A percentile compares a stretch with the other conserved stretches of the same genome.
Conservation (phyloP, 92 coral and sea anemone species). For the Paramuricea clavata region DNA sequence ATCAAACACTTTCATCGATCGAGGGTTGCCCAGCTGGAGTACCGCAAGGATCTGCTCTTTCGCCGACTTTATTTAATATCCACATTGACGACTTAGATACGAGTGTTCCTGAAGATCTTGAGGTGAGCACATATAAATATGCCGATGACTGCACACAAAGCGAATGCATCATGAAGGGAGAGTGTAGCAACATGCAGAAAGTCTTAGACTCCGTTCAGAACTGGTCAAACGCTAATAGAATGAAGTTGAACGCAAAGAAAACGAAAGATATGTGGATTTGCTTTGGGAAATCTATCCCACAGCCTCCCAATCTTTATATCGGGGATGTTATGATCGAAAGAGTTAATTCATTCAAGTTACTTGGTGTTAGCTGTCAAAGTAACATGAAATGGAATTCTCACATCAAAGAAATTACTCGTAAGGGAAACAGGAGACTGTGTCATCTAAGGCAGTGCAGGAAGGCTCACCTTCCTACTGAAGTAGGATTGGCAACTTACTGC, state of each 20-base stretch:
- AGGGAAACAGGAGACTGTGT: slow-evolving; percentile 53
- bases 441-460: slow-evolving; percentile 59
- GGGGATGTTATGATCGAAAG: slow-evolving; percentile 57
- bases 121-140: slow-evolving; percentile 30
- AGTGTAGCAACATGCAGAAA: slow-evolving; percentile 29
- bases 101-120: slow-evolving; percentile 29
- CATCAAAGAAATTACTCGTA: slow-evolving; percentile 53
- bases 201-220: slow-evolving; percentile 25
- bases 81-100: slow-evolving; percentile 42
- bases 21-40: slow-evolving; percentile 31
- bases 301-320: slow-evolving; percentile 6
- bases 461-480: slow-evolving; percentile 62
- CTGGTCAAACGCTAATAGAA: slow-evolving; percentile 36
- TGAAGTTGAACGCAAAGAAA: slow-evolving; percentile 28
- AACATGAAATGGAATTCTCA: slow-evolving; percentile 70
- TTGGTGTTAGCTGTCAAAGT: slow-evolving; percentile 61
- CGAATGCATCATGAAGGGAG: background rate
- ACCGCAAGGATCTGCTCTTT: slow-evolving; percentile 54
- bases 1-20: no score
- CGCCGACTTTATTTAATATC: slow-evolving; percentile 42
- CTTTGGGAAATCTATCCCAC: slow-evolving; percentile 14
- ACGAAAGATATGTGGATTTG: slow-evolving; percentile 52
- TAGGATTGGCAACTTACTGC: slow-evolving; percentile 61
- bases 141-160: slow-evolving; percentile 58
- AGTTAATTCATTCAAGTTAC: slow-evolving; percentile 55